Base-by-base conservation (phyloP, 2,113 vertebrate species). In the Tautogolabrus adspersus region DNA sequence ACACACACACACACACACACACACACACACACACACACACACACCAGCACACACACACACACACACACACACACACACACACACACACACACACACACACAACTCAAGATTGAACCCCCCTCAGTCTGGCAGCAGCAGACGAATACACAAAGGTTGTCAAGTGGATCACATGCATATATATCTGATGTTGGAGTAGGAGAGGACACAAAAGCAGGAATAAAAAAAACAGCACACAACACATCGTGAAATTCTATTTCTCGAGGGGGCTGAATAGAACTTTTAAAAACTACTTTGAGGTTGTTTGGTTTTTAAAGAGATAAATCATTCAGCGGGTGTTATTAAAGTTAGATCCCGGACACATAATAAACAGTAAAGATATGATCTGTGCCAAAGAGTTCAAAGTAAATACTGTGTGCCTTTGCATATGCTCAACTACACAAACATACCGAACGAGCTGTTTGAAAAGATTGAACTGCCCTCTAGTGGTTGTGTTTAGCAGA, bases 131-230 rank as follows among this genome's bases (percentile, higher is more conserved):
- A 63, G 66, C 75, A 77, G 79, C 67, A 72, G 61, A 85, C 26
- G 67, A 34, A 76, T 37, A 72, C 75, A 74, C 56, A 49, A 66
- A 77, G 69, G 73, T 81, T 88, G 78, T 77, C 80, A 83, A 84
- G 72, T 54, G 54, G 44, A 77, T 79, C 47, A 59, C 60, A 72
- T 46, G 21, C 68, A 64, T 52, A 73, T 67, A 49, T 34, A 66
- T 83, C 56, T 82, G 75, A 88, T 75, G 62, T 37, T 16, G 10
- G 59, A 59, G 26, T 30, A 38, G 0, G 46, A 44, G 47, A 52
- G 57, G 44, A 60, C 65, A 72, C 61, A 71, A 6, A 47, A 46
- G 49, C 37, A 66, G 71, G 26, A 57, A 52, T 51, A 10, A 9
- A 30, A 65, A 64, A 75, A 6, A 5, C 6, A 26, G n/a, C 21